These are phyloP conservation scores for Cherax destructor DNA, from an alignment of 1,140 invertebrate species.

Conservation along the genomic window DNA sequence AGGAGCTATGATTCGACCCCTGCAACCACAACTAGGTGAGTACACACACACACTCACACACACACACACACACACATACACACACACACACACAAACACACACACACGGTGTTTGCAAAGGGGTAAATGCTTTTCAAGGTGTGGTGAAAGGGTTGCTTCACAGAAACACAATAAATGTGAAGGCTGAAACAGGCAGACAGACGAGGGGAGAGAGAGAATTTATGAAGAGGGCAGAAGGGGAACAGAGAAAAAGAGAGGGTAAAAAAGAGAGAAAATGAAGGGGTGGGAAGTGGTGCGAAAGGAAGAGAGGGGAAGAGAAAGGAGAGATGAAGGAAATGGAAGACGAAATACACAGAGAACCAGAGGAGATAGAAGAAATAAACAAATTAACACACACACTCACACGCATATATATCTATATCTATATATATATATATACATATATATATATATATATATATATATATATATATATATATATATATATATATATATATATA, in stretches of 20 bases:
- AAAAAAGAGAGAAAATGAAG: neutral
- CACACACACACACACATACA: neutral
- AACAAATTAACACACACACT: too few relatives aligned
- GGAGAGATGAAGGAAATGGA: neutral
- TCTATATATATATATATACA: too few relatives aligned
- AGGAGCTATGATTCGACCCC: too few relatives aligned
- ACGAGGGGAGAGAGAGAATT: neutral
- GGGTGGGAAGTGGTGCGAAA: neutral
- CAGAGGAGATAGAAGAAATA: neutral
- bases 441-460: too few relatives aligned
- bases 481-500: too few relatives aligned
- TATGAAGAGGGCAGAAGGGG: neutral
- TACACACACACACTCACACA: neutral
- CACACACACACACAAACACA: too few relatives aligned
- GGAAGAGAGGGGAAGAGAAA: neutral
- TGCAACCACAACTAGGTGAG: too few relatives aligned
- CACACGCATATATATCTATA: too few relatives aligned
- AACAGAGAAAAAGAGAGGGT: neutral
- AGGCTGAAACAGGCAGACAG: neutral
- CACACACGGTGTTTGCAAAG: neutral
- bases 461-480: too few relatives aligned
- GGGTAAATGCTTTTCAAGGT: neutral
- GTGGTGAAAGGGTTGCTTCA: neutral
- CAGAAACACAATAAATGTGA: too few relatives aligned
- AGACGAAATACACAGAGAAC: neutral